A percentile compares a stretch with the other conserved stretches of the same genome.
Conservation (phyloP, 2,797 vertebrate genomes). For the Dicrostonyx torquatus region DNA sequence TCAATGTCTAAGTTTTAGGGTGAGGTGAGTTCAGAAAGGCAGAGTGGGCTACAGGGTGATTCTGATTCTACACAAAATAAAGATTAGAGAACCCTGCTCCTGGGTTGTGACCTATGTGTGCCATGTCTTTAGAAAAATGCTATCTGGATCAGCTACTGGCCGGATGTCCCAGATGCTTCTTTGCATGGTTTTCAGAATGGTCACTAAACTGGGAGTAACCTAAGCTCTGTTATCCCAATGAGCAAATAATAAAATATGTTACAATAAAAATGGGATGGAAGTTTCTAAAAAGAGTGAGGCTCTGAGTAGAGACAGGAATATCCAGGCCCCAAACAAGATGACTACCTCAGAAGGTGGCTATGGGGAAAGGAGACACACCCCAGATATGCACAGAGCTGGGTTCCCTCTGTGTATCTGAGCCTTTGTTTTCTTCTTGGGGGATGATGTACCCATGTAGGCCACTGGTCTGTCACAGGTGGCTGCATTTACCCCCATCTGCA, state of each 20-base stretch:
- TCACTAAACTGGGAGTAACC: background rate
- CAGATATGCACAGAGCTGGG: background rate
- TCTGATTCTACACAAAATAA: background rate
- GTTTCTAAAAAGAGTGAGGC: background rate
- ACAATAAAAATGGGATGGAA: background rate
- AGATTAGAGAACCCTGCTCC: background rate
- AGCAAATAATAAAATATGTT: background rate
- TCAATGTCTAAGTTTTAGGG: background rate
- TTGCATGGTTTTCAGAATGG: background rate
- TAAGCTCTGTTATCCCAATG: background rate
- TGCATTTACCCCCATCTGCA: background rate
- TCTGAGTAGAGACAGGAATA: no score
- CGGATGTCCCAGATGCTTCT: background rate
- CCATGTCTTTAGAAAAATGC: background rate
- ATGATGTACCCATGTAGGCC: no score
- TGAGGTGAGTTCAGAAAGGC: background rate
- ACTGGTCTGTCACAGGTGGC: background rate
- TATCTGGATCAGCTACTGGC: background rate
- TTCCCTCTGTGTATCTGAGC: background rate
- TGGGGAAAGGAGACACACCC: background rate
- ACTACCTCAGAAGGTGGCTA: fast-evolving
- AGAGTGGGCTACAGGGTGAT: background rate
- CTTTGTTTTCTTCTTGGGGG: background rate
- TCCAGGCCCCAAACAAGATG: no score
- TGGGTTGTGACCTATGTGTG: background rate